A percentile compares a stretch with the other conserved stretches of the same genome.
phyloP scores from a whole-genome alignment of 2,797 vertebrate genomes.

The Mastacembelus armatus region DNA sequence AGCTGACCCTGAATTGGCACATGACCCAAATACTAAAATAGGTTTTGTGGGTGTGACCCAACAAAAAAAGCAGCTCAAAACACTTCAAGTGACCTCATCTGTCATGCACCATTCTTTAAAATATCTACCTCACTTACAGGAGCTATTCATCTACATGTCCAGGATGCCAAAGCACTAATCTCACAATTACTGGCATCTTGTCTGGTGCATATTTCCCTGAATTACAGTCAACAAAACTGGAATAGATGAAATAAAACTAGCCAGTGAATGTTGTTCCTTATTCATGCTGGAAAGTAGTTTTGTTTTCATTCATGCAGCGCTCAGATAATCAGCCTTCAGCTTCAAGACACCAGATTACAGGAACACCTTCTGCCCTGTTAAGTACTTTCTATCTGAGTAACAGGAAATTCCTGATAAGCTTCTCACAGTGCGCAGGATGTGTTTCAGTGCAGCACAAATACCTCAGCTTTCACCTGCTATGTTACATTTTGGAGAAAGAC shows the following conservation, averaged over 20 bases:
- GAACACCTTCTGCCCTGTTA: slow-evolving; percentile 61
- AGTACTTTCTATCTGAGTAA: slow-evolving; percentile 75
- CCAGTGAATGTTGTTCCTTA: background rate
- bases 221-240: background rate
- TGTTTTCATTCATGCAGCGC: slow-evolving; percentile 41
- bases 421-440: slow-evolving; percentile 22
- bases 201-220: slow-evolving; percentile 18
- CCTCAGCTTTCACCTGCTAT: background rate
- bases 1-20: background rate
- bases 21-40: slow-evolving; percentile 9
- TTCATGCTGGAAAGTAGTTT: slow-evolving; percentile 21
- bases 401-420: slow-evolving; percentile 64
- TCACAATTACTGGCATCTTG: slow-evolving; percentile 72
- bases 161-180: slow-evolving; percentile 49
- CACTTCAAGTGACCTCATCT: background rate
- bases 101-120: slow-evolving; percentile 16
- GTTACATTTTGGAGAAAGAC: background rate
- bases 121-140: slow-evolving; percentile 19
- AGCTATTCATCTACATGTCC: slow-evolving; percentile 44
- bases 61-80: background rate
- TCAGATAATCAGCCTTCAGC: slow-evolving; percentile 35
- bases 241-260: background rate
- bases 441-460: slow-evolving; percentile 17
- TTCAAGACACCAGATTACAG: slow-evolving; percentile 62
- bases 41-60: background rate